phyloP scores from a whole-genome alignment of 2,888 invertebrate genomes.

The Allacma fusca region DNA sequence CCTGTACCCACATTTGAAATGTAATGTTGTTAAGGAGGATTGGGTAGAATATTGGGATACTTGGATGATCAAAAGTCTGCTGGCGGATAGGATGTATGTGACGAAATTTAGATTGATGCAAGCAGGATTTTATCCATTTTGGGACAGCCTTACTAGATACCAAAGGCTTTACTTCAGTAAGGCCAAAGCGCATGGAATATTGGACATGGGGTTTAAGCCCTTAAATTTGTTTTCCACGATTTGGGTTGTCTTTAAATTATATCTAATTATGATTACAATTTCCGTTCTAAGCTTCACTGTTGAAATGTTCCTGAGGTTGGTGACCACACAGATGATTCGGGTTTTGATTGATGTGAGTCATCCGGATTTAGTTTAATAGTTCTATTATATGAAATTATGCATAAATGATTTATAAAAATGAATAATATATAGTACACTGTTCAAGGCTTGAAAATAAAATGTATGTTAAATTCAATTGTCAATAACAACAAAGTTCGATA shows the following conservation, averaged over 20 bases:
- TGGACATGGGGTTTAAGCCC: neutral
- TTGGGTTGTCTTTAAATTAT: neutral
- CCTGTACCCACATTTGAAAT: neutral
- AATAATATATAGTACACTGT: no score
- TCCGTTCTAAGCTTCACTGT: no score
- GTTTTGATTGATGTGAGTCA: no score
- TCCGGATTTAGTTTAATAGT: no score
- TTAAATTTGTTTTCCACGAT: constrained; percentile 1
- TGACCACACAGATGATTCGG: no score
- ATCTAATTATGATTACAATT: no score
- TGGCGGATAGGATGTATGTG: constrained; percentile 3
- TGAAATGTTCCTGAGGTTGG: no score
- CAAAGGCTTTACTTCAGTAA: neutral
- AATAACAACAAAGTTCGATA: no score
- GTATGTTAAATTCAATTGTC: no score
- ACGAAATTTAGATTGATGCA: constrained; percentile 2
- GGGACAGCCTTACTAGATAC: neutral
- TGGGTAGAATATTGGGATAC: constrained; percentile 33
- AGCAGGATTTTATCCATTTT: constrained; percentile 22
- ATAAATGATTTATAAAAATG: no score
- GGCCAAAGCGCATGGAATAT: neutral
- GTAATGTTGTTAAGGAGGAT: neutral
- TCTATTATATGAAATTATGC: no score
- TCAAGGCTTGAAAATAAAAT: no score
- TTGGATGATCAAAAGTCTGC: constrained; percentile 25